Base-by-base conservation (phyloP, 2,888 invertebrate species). In the Eueremaeus valkanovi region DNA sequence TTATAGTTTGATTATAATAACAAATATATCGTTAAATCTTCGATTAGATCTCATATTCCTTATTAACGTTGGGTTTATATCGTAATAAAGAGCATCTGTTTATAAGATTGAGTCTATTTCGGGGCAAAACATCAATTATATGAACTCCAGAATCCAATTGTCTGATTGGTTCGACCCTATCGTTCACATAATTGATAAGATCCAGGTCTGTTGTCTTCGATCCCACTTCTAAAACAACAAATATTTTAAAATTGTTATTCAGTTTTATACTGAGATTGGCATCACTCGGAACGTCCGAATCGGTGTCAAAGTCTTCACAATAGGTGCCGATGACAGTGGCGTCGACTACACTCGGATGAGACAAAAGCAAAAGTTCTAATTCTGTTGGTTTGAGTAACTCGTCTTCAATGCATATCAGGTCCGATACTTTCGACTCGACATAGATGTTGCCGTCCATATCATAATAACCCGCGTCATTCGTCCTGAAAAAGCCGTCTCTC, bases 101-200 rank as follows among this genome's bases (percentile, higher is more conserved):
- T 2, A 68, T 42, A 40, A 40, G 21, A 13, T 40, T 9, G 31
- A 40, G n/a, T 11, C 40, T 36, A 68, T 68, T 68, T 68, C 68
- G n/a, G 1, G 68, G 68, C 42, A 68, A 42, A 3, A 68, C 24
- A 68, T 68, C 68, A 1, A 68, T 13, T 8, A 68, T 40, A 6
- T 8, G 21, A 3, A 68, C 1, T 1, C 40, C 24, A 1, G 40
- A 68, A 13, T 68, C 68, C 6, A 68, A 21, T 40, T 68, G 68
- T 68, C 33, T 68, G 33, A 68, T 68, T 3, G 68, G 68, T 24
- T 68, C 68, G 1, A 68, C 68, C 42, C 40, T 68, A 40, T 68
- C 68, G 24, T 68, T 68, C 3, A 68, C 13, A 42, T 24, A 68
- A 13, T 68, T 68, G 3, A 68, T 68, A 1, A 68, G 21, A 24